phyloP scores from a whole-genome alignment of 2,113 vertebrate species.

The Oplegnathus fasciatus region DNA sequence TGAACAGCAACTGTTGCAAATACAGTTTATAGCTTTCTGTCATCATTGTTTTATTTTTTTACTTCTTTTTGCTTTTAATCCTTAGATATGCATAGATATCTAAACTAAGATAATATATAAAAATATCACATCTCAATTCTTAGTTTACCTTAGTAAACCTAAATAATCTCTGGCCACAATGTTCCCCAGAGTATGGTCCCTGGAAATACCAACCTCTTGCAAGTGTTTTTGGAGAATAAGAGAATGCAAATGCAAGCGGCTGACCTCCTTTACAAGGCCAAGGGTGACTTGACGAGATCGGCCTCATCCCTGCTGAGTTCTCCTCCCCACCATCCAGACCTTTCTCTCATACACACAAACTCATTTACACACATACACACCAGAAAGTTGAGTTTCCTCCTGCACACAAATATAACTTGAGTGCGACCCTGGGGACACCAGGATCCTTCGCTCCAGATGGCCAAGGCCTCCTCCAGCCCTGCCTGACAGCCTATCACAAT shows the following conservation, averaged over 20 bases:
- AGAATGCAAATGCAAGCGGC: slow-evolving; percentile 49
- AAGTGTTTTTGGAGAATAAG: slow-evolving; percentile 15
- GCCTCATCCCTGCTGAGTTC: slow-evolving; percentile 29
- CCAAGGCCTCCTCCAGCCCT: slow-evolving; percentile 45
- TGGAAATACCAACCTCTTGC: background rate
- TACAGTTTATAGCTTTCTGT: background rate
- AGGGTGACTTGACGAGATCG: slow-evolving; percentile 44
- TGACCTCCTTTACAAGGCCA: slow-evolving; percentile 60
- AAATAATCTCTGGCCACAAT: background rate
- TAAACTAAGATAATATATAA: background rate
- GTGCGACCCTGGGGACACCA: slow-evolving; percentile 50
- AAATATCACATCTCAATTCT: background rate
- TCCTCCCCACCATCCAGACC: slow-evolving; percentile 16
- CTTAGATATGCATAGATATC: background rate
- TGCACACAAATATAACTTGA: slow-evolving; percentile 35
- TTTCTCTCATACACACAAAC: slow-evolving; percentile 6
- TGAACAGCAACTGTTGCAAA: background rate
- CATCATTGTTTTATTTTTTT: background rate
- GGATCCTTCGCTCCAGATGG: slow-evolving; percentile 67
- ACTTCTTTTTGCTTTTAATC: background rate
- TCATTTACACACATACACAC: slow-evolving; percentile 11
- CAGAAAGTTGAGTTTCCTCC: slow-evolving; percentile 21
- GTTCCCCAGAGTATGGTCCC: background rate
- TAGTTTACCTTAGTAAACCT: background rate
- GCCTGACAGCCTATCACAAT: slow-evolving; percentile 59